phyloP scores from a whole-genome alignment of 2,888 invertebrate species.

The Mimachlamys varia region DNA sequence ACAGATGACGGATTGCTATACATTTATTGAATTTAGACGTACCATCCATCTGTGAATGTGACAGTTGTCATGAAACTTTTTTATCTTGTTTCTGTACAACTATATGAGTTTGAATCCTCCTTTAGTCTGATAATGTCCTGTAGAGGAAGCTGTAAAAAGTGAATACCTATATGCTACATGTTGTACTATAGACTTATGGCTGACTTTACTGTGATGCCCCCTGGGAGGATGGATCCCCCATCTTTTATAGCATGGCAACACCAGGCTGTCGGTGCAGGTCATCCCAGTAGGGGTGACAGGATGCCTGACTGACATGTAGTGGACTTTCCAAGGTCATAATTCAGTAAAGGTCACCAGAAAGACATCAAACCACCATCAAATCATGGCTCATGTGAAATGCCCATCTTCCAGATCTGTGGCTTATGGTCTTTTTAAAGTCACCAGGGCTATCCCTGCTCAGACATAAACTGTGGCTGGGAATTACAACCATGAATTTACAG shows the following conservation, averaged over 20 bases:
- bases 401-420: background rate
- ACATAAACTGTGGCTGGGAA: background rate
- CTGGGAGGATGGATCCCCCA: background rate
- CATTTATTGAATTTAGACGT: background rate
- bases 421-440: slow-evolving; percentile 11
- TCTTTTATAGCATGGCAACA: slow-evolving; percentile 17
- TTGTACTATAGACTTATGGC: background rate
- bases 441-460: background rate
- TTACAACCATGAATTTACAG: background rate
- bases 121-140: too few relatives aligned
- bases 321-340: background rate
- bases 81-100: background rate
- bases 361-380: background rate
- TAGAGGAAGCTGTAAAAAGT: too few relatives aligned
- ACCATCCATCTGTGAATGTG: background rate
- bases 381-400: slow-evolving; percentile 1
- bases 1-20: background rate
- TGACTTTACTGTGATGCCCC: background rate
- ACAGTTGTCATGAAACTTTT: background rate
- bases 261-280: background rate
- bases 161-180: too few relatives aligned
- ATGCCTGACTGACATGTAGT: background rate
- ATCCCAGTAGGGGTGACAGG: background rate
- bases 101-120: too few relatives aligned
- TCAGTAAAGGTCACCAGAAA: background rate